Conservation (phyloP, 2,113 vertebrate genomes). For the Ailurus styani region DNA sequence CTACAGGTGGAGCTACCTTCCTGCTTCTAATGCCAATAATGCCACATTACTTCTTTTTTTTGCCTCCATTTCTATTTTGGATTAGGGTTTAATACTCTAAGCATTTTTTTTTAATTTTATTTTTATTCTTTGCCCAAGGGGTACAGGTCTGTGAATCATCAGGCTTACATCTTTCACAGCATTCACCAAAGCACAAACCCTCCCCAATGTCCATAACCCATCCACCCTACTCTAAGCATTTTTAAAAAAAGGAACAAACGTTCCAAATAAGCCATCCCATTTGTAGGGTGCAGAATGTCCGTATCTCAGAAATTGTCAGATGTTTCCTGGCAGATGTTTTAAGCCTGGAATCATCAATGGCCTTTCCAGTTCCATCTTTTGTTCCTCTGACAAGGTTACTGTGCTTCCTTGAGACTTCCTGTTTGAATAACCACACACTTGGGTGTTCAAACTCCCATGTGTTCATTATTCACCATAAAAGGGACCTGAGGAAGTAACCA, state of each 20-base stretch:
- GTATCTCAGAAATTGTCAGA: not conserved
- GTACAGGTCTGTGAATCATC: no score
- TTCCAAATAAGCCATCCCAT: not conserved
- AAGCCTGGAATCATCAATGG: not conserved
- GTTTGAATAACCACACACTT: conserved; percentile 39
- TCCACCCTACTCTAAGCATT: not conserved
- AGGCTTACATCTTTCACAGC: no score
- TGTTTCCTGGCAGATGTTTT: conserved; percentile 8
- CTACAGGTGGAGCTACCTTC: not conserved
- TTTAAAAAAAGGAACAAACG: not conserved
- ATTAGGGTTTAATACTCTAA: not conserved
- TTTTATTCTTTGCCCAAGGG: no score
- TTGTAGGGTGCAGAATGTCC: not conserved
- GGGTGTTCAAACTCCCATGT: conserved; percentile 46
- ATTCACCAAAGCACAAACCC: no score
- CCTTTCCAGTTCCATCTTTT: conserved; percentile 39
- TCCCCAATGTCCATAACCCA: no score
- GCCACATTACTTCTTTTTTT: not conserved
- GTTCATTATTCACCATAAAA: conserved; percentile 54
- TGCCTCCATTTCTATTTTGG: not conserved
- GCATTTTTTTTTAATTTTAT: no score
- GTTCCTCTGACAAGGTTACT: conserved; percentile 9
- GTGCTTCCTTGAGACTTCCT: conserved; percentile 63
- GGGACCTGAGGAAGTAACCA: not conserved
- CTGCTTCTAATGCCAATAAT: not conserved